Base-by-base conservation (phyloP, 1,140 invertebrate species). In the Drosophila nebulosa region DNA sequence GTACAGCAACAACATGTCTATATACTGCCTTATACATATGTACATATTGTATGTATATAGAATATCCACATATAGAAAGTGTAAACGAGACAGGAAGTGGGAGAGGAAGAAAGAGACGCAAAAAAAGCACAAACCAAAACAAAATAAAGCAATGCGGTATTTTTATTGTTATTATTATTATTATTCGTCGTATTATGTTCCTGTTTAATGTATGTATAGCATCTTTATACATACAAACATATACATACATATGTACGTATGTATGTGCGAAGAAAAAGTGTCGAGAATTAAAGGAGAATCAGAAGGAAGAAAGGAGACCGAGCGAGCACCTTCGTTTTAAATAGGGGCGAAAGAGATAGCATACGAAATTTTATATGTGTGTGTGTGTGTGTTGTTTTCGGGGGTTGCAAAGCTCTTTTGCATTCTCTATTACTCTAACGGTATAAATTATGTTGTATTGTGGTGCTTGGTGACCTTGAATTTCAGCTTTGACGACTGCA, bases 381-480 rank as follows among this genome's bases (percentile, higher is more conserved):
- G 3, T 42, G 14, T 10, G 39, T 42, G 16, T 18, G 39, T 21
- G 30, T 32, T 74, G 42, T 36, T 73, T 74, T 64, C 60, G 71
- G 50, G 70, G 71, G 71, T 74, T 60, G 70, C 39, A 74, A 65
- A 74, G 71, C 70, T 74, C n/a, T 66, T 53, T 24, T 39, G 18
- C 22, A 21, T 52, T 52, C 22, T 52, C 22, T 52, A 24, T 26
- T 14, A 24, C 52, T 55, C 52, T 57, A 74, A 67, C 63, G 70
- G 70, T 67, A 67, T 9, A 59, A 61, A 74, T 74, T 74, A 74
- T 74, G 71, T 74, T 26, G 30, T 55, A 9, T 60, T 71, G 39
- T 70, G 46, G 73, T 74, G 70, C 60, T 74, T 66, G 36, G 39
- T 75, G 72, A 75, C 72, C 72, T 75, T 75, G 71, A 75, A 75